phyloP scores from a whole-genome alignment of 1,140 invertebrate species.

The Helicoverpa zea region DNA sequence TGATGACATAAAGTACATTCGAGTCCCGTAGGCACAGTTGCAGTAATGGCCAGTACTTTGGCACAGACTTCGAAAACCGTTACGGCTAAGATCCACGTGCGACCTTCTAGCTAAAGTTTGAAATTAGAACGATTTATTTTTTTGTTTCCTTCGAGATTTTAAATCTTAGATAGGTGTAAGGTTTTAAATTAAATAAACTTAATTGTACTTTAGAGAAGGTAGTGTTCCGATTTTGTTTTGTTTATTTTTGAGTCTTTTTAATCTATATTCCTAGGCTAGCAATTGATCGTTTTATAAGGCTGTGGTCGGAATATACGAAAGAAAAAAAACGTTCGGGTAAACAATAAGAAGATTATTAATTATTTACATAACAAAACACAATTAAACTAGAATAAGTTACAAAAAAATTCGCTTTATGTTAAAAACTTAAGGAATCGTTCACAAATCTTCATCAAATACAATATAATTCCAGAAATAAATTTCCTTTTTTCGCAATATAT shows the following conservation, averaged over 20 bases:
- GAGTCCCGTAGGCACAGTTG: background rate
- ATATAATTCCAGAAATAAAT: too few relatives aligned
- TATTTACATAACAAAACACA: too few relatives aligned
- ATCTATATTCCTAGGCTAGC: background rate
- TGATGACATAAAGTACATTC: background rate
- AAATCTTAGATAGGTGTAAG: background rate
- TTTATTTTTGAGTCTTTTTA: background rate
- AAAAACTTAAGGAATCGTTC: too few relatives aligned
- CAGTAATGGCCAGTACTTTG: constrained; percentile 3
- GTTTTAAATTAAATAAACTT: background rate
- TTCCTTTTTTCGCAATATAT: too few relatives aligned
- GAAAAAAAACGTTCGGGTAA: too few relatives aligned
- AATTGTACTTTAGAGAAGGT: background rate
- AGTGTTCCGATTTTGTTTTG: background rate
- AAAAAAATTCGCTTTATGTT: too few relatives aligned
- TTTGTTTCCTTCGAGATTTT: background rate
- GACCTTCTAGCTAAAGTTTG: background rate
- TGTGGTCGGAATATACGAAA: background rate
- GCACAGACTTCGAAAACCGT: background rate
- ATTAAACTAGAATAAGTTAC: too few relatives aligned
- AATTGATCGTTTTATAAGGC: background rate
- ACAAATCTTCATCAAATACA: too few relatives aligned
- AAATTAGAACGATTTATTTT: background rate
- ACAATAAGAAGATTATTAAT: too few relatives aligned
- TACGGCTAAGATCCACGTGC: background rate